Base-by-base conservation (phyloP, 2,797 vertebrate species). In the Peromyscus aztecus region DNA sequence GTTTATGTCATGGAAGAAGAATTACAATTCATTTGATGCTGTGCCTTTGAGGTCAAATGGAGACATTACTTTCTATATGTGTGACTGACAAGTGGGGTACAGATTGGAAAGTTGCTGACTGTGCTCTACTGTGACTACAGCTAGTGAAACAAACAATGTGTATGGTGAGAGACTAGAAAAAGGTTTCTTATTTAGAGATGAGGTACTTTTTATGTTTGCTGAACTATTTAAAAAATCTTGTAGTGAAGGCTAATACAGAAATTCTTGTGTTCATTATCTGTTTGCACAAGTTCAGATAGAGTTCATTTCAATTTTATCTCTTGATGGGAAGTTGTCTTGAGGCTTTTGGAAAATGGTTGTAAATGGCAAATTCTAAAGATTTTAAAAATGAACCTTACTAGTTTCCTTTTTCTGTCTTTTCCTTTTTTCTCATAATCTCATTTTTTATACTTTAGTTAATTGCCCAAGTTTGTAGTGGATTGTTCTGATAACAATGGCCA, bases 261-360 rank as follows among this genome's bases (percentile, higher is more conserved):
- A 84, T 91, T 34, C 83, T 91, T 92, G 65, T 43, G 55, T 92
- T 92, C 14, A 86, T 94, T 94, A 94, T 89, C 73, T 96, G 21
- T 89, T 89, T 95, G 86, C 16, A 27, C 71, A 95, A 84, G 59
- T 90, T 97, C 71, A 97, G 17, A 11, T 65, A 93, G 52, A 97
- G 83, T 96, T 97, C 57, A 89, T 61, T 91, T 96, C 81, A 65
- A 67, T 94, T 90, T 97, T 94, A 14, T 93, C 14, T 95, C 40
- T 86, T 80, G 24, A 90, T 87, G n/a, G 59, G 55, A 96, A 89
- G 1, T 29, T 89, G 17, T 92, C 93, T 63, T 46, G 52, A 88
- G 40, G 17, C 7, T 91, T 87, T 91, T 17, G 61, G 10, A 40
- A 52, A 59, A 85, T 71, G 34, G 29, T 81, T 92, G 67, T 82